A percentile compares a stretch with the other conserved stretches of the same genome.
Evolutionary conservation across 1,140 invertebrate genomes (phyloP).

Genomic region (Drosophila repletoides): DNA sequence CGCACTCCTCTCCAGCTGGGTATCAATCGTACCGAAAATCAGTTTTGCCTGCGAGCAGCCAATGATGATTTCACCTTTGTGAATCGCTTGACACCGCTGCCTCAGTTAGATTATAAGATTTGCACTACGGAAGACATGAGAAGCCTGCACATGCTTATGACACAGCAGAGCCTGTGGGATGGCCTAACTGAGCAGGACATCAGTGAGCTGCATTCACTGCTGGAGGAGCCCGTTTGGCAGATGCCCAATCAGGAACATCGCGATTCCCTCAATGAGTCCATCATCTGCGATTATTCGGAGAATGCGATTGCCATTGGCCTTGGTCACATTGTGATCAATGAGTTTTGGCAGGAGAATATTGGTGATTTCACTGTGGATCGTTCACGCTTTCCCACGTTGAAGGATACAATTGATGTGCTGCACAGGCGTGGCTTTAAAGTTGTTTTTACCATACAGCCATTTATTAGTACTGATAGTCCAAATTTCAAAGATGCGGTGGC

Average conservation of each 20-base stretch:
- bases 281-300: constrained; percentile 91
- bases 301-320: constrained; percentile 89
- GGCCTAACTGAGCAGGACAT: constrained; percentile 90
- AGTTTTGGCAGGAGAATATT: constrained; percentile 91
- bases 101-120: constrained; percentile 92
- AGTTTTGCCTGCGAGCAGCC: constrained; percentile 89
- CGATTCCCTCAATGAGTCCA: constrained; percentile 85
- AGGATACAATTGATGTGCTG: constrained; percentile 90
- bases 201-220: constrained; percentile 87
- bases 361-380: constrained; percentile 90
- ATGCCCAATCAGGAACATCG: constrained; percentile 87
- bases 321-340: constrained; percentile 91
- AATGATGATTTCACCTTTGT: constrained; percentile 90
- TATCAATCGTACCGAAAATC: constrained; percentile 86
- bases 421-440: constrained; percentile 92
- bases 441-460: constrained; percentile 92
- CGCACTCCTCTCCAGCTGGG: constrained; percentile 91
- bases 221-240: constrained; percentile 93
- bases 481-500: constrained; percentile 91
- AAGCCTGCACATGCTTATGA: constrained; percentile 87
- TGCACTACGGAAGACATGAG: constrained; percentile 91
- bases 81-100: constrained; percentile 85
- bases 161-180: constrained; percentile 90
- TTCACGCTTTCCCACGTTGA: constrained; percentile 88
- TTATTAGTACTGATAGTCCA: constrained; percentile 91